These are phyloP conservation scores for Peucedramus taeniatus DNA, from an alignment of 2,113 vertebrate genomes.

Conservation along the genomic window DNA sequence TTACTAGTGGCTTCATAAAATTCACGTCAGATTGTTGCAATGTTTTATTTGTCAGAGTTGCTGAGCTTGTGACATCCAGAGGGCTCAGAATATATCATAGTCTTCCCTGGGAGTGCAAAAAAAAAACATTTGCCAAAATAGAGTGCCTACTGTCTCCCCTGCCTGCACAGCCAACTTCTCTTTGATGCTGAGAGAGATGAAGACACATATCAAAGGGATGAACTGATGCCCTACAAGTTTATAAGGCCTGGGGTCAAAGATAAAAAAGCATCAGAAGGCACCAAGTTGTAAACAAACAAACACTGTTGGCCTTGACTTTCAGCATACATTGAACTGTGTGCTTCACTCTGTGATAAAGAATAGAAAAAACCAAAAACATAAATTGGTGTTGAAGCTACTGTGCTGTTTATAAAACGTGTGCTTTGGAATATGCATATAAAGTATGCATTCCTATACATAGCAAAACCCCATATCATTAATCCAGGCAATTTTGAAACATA, in stretches of 20 bases:
- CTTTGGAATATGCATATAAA: background rate
- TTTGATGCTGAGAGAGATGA: background rate
- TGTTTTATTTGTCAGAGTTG: conserved; percentile 11
- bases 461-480: background rate
- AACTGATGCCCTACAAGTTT: background rate
- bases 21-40: background rate
- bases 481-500: background rate
- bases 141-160: background rate
- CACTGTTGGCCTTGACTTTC: background rate
- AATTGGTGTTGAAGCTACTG: background rate
- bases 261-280: background rate
- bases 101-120: background rate
- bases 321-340: background rate
- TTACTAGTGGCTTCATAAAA: background rate
- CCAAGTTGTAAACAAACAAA: conserved; percentile 3
- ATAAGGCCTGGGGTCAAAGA: background rate
- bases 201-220: background rate
- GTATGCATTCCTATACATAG: background rate
- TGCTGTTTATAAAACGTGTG: background rate
- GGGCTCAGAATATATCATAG: background rate
- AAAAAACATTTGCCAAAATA: background rate
- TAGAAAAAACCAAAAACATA: background rate
- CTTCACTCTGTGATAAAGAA: background rate
- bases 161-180: background rate
- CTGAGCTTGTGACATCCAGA: background rate